Evolutionary conservation across 2,113 vertebrate species (phyloP).

Genomic region (Oenanthe oenanthe): DNA sequence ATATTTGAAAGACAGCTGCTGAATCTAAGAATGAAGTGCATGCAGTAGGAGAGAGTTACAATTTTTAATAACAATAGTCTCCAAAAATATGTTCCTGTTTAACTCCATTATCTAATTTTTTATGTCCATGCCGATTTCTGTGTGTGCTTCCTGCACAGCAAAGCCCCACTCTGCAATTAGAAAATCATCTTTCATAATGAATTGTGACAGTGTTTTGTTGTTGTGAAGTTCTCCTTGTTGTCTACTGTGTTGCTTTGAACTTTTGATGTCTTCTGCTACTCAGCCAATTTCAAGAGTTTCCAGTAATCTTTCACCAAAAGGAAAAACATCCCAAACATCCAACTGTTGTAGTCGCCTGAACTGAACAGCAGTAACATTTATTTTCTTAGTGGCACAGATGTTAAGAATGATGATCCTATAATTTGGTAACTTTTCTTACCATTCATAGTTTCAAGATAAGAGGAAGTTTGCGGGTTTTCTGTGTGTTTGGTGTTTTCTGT

Average conservation of each 20-base stretch:
- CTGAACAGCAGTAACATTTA: background rate
- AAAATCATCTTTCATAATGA: background rate
- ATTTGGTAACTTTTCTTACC: background rate
- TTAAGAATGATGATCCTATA: background rate
- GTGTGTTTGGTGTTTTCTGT: background rate
- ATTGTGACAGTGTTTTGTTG: background rate
- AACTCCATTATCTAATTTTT: background rate
- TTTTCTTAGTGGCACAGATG: background rate
- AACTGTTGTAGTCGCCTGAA: background rate
- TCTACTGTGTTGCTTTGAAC: background rate
- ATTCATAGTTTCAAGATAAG: background rate
- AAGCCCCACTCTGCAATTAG: background rate
- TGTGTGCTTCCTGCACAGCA: background rate
- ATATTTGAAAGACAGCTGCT: background rate
- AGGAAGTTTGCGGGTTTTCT: background rate
- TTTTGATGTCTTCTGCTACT: background rate
- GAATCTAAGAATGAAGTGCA: background rate
- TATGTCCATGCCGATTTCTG: background rate
- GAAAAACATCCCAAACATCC: background rate
- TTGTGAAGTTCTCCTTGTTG: background rate
- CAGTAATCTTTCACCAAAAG: background rate
- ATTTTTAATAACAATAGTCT: background rate
- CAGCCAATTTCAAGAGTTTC: background rate
- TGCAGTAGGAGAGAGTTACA: background rate
- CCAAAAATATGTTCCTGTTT: background rate